Percentiles rank a stretch among this genome's conserved stretches.
These are phyloP conservation scores for Macroramphosus scolopax DNA, from an alignment of 2,797 vertebrate genomes.

Conservation along the genomic window DNA sequence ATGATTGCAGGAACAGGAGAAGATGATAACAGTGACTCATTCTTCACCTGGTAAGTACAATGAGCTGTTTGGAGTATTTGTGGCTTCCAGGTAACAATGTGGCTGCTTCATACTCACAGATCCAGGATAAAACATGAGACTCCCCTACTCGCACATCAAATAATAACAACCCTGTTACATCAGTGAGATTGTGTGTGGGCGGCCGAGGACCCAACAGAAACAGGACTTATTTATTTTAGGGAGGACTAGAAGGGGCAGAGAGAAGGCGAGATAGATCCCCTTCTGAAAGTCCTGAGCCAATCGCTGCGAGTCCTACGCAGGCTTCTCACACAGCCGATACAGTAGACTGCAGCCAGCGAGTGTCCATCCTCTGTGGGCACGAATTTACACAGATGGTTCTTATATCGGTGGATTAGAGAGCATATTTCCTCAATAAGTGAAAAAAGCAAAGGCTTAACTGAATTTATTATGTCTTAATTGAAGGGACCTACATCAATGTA, in stretches of 20 bases:
- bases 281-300: slow-evolving; percentile 42
- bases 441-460: slow-evolving; percentile 64
- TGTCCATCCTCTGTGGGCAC: slow-evolving; percentile 55
- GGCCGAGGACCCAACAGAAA: slow-evolving; percentile 43
- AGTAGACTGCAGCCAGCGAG: slow-evolving; percentile 51
- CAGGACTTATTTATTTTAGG: slow-evolving; percentile 60
- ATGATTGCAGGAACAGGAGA: too few relatives aligned
- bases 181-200: slow-evolving; percentile 25
- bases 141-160: slow-evolving; percentile 16
- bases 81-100: slow-evolving; percentile 16
- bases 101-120: slow-evolving; percentile 11
- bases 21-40: background rate
- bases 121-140: slow-evolving; percentile 12
- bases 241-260: slow-evolving; percentile 31
- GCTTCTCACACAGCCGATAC: slow-evolving; percentile 46
- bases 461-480: slow-evolving; percentile 80
- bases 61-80: background rate
- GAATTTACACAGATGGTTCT: slow-evolving; percentile 81
- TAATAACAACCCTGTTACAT: slow-evolving; percentile 11
- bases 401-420: slow-evolving; percentile 74
- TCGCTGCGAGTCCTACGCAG: slow-evolving; percentile 32
- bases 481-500: slow-evolving; percentile 68
- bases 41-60: too few relatives aligned
- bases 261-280: slow-evolving; percentile 45
- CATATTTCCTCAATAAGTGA: slow-evolving; percentile 74